Percentiles rank a stretch among this genome's conserved stretches.
phyloP scores from a whole-genome alignment of 2,888 invertebrate species.

The Protonemura montana region DNA sequence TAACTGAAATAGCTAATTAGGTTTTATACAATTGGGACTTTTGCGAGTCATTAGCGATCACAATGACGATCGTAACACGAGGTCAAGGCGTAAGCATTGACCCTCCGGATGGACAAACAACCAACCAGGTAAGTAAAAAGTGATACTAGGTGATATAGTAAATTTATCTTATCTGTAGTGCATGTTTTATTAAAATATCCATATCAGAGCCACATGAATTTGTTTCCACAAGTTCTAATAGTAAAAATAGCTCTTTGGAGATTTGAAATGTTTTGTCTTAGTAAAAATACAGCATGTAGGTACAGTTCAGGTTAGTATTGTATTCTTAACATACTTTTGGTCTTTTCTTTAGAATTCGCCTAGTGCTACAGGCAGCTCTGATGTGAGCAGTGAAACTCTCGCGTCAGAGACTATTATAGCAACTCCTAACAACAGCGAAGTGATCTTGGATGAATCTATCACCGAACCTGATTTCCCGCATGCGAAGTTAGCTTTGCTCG shows the following conservation, averaged over 20 bases:
- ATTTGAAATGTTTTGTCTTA: no score
- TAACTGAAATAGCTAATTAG: conserved; percentile 14
- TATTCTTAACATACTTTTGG: no score
- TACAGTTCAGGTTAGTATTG: no score
- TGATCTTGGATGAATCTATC: conserved; percentile 41
- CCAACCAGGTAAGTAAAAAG: conserved; percentile 47
- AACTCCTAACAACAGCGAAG: not conserved
- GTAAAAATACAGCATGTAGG: no score
- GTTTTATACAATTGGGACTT: conserved; percentile 44
- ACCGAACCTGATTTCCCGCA: conserved; percentile 82
- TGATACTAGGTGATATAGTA: not conserved
- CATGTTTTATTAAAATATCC: no score
- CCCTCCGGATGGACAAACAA: conserved; percentile 60
- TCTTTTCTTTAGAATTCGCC: not conserved
- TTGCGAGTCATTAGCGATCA: conserved; percentile 49
- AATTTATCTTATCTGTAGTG: not conserved
- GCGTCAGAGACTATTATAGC: not conserved
- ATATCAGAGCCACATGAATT: no score
- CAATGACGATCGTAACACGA: conserved; percentile 70
- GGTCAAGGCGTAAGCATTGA: conserved; percentile 68
- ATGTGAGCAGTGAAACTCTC: not conserved
- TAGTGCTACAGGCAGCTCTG: not conserved
- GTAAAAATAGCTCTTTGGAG: no score
- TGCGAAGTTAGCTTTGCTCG: conserved; percentile 84
- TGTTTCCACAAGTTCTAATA: no score